Evolutionary conservation across 2,113 vertebrate genomes (phyloP), one percentile per base, ranked within the genome.

Genomic region (Coregonus clupeaformis): DNA sequence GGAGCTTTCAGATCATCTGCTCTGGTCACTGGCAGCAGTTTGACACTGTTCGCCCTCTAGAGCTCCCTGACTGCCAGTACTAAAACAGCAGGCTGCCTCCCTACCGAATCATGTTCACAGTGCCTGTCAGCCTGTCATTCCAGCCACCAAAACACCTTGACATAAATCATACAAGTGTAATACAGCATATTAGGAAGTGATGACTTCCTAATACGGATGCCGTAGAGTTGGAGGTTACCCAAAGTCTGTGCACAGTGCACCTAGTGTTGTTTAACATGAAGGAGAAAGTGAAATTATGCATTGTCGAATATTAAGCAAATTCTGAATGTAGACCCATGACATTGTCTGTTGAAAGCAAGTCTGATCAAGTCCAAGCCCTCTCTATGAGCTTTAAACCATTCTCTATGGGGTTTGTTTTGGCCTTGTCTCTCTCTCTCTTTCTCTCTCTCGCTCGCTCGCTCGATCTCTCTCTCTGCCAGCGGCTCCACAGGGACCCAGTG

Each of bases 1-100:
- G 75, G 75, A 88, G 77, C 72, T 84, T 73, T 84, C 25, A 60
- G 66, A 68, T 84, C 52, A 80, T 84, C 78, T 75, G 79, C 74
- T 72, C 73, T 72, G 68, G 62, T 81, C 7, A 55, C 42, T 77
- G 76, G 76, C 77, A 81, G 77, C 49, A 68, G 65, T 60, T 64
- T 84, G 82, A 47, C 71, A 36, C 67, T 68, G 49, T 75, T 49
- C 77, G 75, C 79, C 75, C 83, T 78, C 69, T 45, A 78, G 66
- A 74, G 16, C 14, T 16, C 16, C 57, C 57, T n/a, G 57, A 60
- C 57, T 60, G n/a, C n/a, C 57, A 6, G 11, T n/a, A 22, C 57
- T 60, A 22, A 11, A 60, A 20, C 57, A 24, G 18, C 52, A 42
- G 13, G 16, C 47, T 3, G 47, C 47, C 47, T 52, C 57, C n/a